Percentiles rank a stretch among this genome's conserved stretches.
These are phyloP conservation scores for Hippoglossus hippoglossus DNA, from an alignment of 2,797 vertebrate genomes.

Conservation along the genomic window DNA sequence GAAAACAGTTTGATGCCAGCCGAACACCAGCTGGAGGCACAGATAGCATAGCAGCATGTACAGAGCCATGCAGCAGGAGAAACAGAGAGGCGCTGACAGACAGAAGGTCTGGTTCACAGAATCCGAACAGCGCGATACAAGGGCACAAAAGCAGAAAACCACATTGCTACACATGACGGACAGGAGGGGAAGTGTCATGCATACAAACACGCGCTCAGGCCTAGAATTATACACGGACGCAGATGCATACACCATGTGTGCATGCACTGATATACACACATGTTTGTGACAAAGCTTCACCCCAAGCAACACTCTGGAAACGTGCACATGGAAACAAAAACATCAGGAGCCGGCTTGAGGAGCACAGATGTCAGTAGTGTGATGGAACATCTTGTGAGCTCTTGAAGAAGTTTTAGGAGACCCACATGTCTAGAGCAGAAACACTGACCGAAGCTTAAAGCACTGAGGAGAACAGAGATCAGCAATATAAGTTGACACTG, in stretches of 20 bases:
- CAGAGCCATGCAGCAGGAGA: conserved; percentile 56
- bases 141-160: conserved; percentile 33
- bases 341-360: conserved; percentile 30
- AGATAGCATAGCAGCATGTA: conserved; percentile 62
- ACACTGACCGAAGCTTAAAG: neutral
- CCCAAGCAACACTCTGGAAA: conserved; percentile 23
- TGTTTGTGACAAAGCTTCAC: conserved; percentile 37
- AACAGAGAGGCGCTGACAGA: conserved; percentile 40
- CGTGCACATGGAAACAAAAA: conserved; percentile 38
- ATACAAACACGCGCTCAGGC: conserved; percentile 27
- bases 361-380: conserved; percentile 31
- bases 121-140: conserved; percentile 47
- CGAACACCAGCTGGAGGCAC: conserved; percentile 68
- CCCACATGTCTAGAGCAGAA: neutral
- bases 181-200: conserved; percentile 35
- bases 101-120: conserved; percentile 31
- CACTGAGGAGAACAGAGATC: neutral
- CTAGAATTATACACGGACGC: conserved; percentile 11
- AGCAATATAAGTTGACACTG: neutral
- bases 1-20: conserved; percentile 48
- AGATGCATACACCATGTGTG: conserved; percentile 20
- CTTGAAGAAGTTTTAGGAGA: neutral
- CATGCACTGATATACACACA: conserved; percentile 21
- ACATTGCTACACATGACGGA: conserved; percentile 25
- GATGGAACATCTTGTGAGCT: neutral